These are phyloP conservation scores for Dromas ardeola DNA, from an alignment of 2,113 vertebrate genomes.

Conservation along the genomic window DNA sequence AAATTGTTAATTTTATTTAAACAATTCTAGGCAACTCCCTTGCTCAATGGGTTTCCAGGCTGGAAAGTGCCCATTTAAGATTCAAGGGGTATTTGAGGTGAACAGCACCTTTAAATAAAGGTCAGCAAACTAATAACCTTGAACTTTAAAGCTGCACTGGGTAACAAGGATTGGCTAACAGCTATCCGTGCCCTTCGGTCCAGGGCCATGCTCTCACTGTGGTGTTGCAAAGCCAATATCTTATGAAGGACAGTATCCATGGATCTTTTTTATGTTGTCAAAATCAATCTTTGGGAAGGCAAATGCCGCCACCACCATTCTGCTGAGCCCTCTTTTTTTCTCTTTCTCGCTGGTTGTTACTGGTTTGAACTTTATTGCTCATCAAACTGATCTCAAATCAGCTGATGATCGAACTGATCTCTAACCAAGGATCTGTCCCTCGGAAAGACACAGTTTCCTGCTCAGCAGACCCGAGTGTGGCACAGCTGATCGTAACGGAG, in stretches of 20 bases:
- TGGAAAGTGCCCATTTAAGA: not conserved
- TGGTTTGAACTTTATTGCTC: not conserved
- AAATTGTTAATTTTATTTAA: not conserved
- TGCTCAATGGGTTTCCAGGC: not conserved
- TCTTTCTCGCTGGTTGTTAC: not conserved
- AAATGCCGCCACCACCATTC: not conserved
- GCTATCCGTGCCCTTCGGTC: not conserved
- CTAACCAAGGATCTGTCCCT: not conserved
- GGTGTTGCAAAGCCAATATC: not conserved
- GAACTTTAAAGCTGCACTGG: not conserved
- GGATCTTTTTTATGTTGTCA: not conserved
- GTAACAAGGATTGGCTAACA: not conserved
- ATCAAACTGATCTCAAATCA: not conserved
- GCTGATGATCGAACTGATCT: not conserved
- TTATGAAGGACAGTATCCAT: not conserved
- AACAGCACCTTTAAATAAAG: not conserved
- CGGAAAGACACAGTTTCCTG: not conserved
- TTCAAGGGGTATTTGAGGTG: not conserved
- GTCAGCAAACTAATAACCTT: not conserved
- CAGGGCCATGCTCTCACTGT: not conserved
- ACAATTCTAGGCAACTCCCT: not conserved
- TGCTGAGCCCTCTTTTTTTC: not conserved
- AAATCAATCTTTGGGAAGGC: accelerated
- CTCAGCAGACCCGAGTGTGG: not conserved
- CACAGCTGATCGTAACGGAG: not conserved